phyloP scores from a whole-genome alignment of 2,797 vertebrate species.

The Myotis myotis region DNA sequence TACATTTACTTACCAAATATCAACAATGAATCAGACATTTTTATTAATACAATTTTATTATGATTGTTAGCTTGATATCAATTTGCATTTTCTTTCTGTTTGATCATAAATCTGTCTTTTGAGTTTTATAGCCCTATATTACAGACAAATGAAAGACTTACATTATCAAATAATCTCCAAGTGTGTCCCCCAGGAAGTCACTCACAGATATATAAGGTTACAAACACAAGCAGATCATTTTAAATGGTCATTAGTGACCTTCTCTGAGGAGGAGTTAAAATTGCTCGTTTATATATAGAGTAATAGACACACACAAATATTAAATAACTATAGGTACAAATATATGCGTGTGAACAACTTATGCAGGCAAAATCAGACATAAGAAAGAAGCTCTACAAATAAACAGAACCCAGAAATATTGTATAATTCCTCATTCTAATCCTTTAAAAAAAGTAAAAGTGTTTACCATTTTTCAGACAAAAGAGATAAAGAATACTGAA shows the following conservation, averaged over 20 bases:
- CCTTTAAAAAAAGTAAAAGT: background rate
- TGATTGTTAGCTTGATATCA: background rate
- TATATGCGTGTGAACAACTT: background rate
- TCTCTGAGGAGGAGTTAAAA: background rate
- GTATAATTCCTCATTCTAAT: background rate
- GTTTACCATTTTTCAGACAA: background rate
- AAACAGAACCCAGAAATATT: background rate
- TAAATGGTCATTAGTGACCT: background rate
- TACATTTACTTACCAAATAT: background rate
- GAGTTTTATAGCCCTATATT: background rate
- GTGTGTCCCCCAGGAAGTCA: background rate
- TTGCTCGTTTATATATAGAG: background rate
- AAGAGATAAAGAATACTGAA: background rate
- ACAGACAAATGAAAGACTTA: background rate
- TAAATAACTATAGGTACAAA: background rate
- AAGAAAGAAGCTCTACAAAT: background rate
- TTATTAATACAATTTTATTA: background rate
- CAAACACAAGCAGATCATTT: background rate
- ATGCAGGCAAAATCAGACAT: background rate
- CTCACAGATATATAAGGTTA: background rate
- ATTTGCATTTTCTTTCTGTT: background rate
- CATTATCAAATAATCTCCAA: background rate
- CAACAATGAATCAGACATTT: background rate
- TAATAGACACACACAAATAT: background rate
- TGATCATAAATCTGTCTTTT: background rate